Evolutionary conservation across 2,888 invertebrate genomes (phyloP).

Genomic region (Leucozona laternaria): DNA sequence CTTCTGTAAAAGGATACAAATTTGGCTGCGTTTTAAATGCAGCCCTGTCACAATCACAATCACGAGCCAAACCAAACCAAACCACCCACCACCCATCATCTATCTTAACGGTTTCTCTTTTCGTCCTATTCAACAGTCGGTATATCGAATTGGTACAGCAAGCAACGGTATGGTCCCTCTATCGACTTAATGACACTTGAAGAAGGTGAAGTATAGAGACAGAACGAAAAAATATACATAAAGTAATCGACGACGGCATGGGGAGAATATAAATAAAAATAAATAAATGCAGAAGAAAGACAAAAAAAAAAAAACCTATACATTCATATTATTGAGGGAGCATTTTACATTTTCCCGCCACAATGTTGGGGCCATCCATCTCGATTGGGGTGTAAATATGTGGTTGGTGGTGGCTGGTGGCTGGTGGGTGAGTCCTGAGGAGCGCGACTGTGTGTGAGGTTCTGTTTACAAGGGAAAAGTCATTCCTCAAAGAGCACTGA

Average conservation of each 20-base stretch:
- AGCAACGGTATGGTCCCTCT: constrained; percentile 34
- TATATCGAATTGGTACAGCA: constrained; percentile 15
- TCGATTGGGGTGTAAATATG: constrained; percentile 66
- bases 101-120: constrained; percentile 36
- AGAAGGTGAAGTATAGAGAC: constrained; percentile 65
- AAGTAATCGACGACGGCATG: constrained; percentile 59
- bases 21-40: not conserved
- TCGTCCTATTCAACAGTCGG: constrained; percentile 35
- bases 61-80: not conserved
- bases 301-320: constrained; percentile 27
- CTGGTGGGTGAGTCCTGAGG: not conserved
- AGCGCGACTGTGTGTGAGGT: constrained; percentile 43
- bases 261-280: constrained; percentile 54
- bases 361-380: constrained; percentile 57
- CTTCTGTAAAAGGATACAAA: not conserved
- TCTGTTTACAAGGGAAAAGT: constrained; percentile 56
- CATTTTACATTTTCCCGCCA: constrained; percentile 73
- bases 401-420: not conserved
- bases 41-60: constrained; percentile 1
- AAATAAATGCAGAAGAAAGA: constrained; percentile 33
- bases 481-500: constrained; percentile 72
- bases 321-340: constrained; percentile 46
- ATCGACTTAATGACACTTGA: constrained; percentile 69
- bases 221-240: constrained; percentile 51
- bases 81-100: constrained; percentile 24